Conservation (phyloP, 2,888 invertebrate species). For the Tetheella fluctuosa region DNA sequence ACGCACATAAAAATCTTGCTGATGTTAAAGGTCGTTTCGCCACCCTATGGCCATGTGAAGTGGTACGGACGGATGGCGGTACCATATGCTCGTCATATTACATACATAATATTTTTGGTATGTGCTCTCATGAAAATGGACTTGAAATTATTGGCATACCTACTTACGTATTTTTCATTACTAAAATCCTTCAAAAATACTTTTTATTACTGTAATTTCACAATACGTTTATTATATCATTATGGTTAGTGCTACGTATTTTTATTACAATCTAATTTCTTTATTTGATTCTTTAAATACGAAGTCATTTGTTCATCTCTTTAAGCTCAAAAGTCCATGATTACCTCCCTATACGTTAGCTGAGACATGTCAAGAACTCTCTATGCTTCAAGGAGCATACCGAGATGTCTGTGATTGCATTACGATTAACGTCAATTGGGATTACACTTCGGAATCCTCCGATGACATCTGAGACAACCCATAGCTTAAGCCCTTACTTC, state of each 20-base stretch:
- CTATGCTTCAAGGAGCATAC: background rate
- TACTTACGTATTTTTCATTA: background rate
- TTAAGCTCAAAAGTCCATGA: background rate
- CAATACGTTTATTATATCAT: too few relatives aligned
- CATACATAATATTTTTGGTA: conserved; percentile 17
- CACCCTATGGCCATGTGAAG: conserved; percentile 24
- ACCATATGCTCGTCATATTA: conserved; percentile 3
- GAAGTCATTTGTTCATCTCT: background rate
- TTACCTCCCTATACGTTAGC: background rate
- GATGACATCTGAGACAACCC: conserved; percentile 3
- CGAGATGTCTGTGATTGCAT: background rate
- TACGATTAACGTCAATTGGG: conserved; percentile 5
- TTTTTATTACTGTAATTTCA: too few relatives aligned
- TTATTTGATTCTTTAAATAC: too few relatives aligned
- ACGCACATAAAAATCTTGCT: conserved; percentile 29
- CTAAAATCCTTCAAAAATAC: too few relatives aligned
- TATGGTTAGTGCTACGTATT: too few relatives aligned
- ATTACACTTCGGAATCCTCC: conserved; percentile 7
- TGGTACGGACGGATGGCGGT: conserved; percentile 14
- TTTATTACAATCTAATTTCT: too few relatives aligned
- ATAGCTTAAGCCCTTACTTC: background rate
- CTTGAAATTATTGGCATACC: too few relatives aligned
- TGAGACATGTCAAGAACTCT: background rate
- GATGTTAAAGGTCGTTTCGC: conserved; percentile 26
- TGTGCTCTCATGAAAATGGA: too few relatives aligned